These are phyloP conservation scores for Hyperoplus immaculatus DNA, from an alignment of 2,797 vertebrate genomes.

Conservation along the genomic window DNA sequence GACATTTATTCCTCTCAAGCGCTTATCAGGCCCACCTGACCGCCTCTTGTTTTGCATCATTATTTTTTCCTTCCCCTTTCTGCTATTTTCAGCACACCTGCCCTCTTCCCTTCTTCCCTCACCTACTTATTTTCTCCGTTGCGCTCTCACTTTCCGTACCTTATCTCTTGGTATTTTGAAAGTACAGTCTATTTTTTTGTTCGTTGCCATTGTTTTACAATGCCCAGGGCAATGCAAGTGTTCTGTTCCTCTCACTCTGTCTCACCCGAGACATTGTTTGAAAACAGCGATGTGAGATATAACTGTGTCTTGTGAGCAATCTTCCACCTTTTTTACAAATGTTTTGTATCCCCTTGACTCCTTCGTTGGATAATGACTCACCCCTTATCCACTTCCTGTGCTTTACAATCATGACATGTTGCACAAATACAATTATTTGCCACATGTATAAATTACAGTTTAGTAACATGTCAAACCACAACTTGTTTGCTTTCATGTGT, in stretches of 20 bases:
- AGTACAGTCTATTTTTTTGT: conserved; percentile 54
- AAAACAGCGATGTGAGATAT: conserved; percentile 65
- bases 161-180: conserved; percentile 64
- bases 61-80: conserved; percentile 69
- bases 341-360: conserved; percentile 12
- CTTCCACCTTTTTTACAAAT: conserved; percentile 19
- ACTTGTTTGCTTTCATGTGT: background rate
- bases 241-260: conserved; percentile 62
- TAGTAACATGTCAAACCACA: background rate
- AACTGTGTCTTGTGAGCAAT: conserved; percentile 53
- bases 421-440: background rate
- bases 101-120: conserved; percentile 65
- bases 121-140: conserved; percentile 60
- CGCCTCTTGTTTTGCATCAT: conserved; percentile 76
- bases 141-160: conserved; percentile 51
- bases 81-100: conserved; percentile 68
- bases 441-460: background rate
- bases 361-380: conserved; percentile 31
- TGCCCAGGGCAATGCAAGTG: conserved; percentile 68
- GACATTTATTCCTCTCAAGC: conserved; percentile 75
- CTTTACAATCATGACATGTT: conserved; percentile 10
- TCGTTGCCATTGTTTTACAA: conserved; percentile 68
- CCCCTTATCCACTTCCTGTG: conserved; percentile 18
- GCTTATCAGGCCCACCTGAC: conserved; percentile 70
- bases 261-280: conserved; percentile 68